These are phyloP conservation scores for Zhengitettix transpicula DNA, from an alignment of 2,888 invertebrate species.

Conservation along the genomic window DNA sequence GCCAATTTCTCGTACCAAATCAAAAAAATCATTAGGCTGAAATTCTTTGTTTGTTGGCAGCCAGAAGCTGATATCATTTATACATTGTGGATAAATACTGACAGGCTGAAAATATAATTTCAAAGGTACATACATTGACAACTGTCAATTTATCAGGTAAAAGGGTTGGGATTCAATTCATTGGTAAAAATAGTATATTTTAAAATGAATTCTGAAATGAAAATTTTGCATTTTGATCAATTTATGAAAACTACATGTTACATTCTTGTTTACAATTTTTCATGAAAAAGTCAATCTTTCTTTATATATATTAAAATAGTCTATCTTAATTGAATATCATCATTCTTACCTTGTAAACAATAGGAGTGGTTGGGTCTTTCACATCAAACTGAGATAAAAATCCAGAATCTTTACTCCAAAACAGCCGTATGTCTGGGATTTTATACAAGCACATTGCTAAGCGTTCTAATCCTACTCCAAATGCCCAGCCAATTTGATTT, in stretches of 20 bases:
- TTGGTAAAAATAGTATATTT: no score
- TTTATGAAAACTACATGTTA: slow-evolving; percentile 4
- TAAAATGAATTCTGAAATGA: background rate
- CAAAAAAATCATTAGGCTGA: slow-evolving; percentile 77
- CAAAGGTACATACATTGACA: no score
- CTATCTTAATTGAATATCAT: no score
- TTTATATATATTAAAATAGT: no score
- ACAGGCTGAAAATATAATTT: slow-evolving; percentile 37
- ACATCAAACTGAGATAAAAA: slow-evolving; percentile 80
- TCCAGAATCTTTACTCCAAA: slow-evolving; percentile 90
- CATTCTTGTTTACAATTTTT: background rate
- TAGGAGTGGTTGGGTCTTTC: slow-evolving; percentile 43
- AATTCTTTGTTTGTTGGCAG: slow-evolving; percentile 51
- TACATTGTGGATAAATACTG: slow-evolving; percentile 73
- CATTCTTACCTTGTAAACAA: slow-evolving; percentile 50
- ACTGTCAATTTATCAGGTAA: slow-evolving; percentile 1
- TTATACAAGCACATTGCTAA: slow-evolving; percentile 89
- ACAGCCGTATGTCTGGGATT: slow-evolving; percentile 90
- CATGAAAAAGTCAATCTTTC: no score
- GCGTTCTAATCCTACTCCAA: slow-evolving; percentile 90
- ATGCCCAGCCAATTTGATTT: slow-evolving; percentile 90
- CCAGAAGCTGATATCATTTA: slow-evolving; percentile 94
- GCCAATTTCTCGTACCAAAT: slow-evolving; percentile 72
- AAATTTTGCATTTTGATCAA: background rate
- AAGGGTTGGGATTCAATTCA: no score